Evolutionary conservation across 2,113 vertebrate genomes (phyloP).

Genomic region (Panurus biarmicus): DNA sequence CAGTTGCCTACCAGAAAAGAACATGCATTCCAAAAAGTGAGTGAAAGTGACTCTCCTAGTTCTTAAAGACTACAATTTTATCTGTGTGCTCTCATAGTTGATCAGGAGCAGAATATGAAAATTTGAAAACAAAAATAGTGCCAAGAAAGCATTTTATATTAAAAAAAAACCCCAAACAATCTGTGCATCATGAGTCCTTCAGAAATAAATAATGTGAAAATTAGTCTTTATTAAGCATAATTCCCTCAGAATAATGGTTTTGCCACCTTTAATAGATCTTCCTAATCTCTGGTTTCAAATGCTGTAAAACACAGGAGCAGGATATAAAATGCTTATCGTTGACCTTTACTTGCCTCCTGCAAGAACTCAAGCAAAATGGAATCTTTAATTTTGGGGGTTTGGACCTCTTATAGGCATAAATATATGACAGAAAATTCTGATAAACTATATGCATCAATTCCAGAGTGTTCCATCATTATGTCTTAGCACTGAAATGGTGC

Average conservation of each 20-base stretch:
- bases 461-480: background rate
- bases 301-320: background rate
- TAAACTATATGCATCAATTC: background rate
- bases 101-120: background rate
- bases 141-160: background rate
- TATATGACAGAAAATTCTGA: background rate
- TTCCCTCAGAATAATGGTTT: background rate
- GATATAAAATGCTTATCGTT: background rate
- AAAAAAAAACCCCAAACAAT: background rate
- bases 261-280: background rate
- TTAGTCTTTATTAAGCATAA: background rate
- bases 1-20: background rate
- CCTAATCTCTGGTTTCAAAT: background rate
- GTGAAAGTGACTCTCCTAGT: background rate
- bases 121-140: background rate
- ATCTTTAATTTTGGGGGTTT: background rate
- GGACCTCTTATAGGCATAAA: background rate
- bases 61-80: background rate
- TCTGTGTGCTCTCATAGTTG: background rate
- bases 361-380: background rate
- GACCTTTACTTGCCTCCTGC: background rate
- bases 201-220: slow-evolving; percentile 20
- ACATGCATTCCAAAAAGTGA: background rate
- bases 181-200: background rate
- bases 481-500: background rate